phyloP scores from a whole-genome alignment of 2,888 invertebrate species.

The Stratiomys singularior region DNA sequence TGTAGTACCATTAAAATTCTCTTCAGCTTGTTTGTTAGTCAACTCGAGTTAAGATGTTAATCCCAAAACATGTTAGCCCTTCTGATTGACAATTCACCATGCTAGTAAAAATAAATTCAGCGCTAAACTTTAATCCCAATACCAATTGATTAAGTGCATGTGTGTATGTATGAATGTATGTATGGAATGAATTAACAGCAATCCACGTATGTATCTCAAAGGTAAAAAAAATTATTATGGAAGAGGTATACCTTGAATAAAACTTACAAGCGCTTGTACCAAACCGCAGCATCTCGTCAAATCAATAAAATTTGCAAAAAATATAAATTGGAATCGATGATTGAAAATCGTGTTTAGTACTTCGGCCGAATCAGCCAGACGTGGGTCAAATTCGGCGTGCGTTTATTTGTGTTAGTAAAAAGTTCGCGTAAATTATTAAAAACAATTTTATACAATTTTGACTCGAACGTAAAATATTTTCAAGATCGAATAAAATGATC shows the following conservation, averaged over 20 bases:
- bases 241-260: conserved; percentile 45
- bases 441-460: background rate
- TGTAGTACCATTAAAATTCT: no score
- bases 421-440: background rate
- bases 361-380: background rate
- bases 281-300: background rate
- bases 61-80: no score
- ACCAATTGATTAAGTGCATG: background rate
- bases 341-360: conserved; percentile 33
- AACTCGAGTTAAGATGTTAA: no score
- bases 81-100: no score
- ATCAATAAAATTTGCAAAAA: conserved; percentile 32
- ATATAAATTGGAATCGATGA: conserved; percentile 43
- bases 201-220: background rate
- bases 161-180: no score
- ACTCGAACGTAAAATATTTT: background rate
- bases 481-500: conserved; percentile 15
- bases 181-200: background rate
- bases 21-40: no score
- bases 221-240: background rate
- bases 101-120: background rate
- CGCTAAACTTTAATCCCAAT: background rate
- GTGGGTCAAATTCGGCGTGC: background rate
- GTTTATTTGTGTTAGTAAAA: background rate
- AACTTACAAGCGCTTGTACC: background rate